These are phyloP conservation scores for Diploptera punctata DNA, from an alignment of 2,888 invertebrate genomes.

Conservation along the genomic window DNA sequence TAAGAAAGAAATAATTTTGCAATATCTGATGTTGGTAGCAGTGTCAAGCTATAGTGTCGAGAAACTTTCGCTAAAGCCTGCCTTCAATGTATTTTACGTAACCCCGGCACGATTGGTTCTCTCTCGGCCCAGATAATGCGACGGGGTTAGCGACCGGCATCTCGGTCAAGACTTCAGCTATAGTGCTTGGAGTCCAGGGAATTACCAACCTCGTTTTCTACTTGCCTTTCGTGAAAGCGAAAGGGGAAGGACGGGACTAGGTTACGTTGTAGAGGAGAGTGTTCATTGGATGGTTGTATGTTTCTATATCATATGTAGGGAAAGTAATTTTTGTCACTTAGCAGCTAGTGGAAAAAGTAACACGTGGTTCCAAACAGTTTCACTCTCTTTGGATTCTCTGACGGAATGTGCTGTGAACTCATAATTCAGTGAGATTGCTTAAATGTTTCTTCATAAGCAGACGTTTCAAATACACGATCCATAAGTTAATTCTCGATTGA, in stretches of 20 bases:
- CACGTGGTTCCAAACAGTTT: too few relatives aligned
- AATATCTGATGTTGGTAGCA: background rate
- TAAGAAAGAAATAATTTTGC: background rate
- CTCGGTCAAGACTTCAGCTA: constrained; percentile 33
- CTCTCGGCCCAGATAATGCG: constrained; percentile 35
- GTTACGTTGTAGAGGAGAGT: too few relatives aligned
- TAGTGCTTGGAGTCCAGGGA: constrained; percentile 17
- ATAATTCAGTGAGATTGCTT: too few relatives aligned
- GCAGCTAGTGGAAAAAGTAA: background rate
- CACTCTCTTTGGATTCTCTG: too few relatives aligned
- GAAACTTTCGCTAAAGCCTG: constrained; percentile 17
- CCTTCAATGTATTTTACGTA: constrained; percentile 16
- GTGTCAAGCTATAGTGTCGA: too few relatives aligned
- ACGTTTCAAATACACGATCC: too few relatives aligned
- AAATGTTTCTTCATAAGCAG: too few relatives aligned
- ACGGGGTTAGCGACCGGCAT: constrained; percentile 49
- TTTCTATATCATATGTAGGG: too few relatives aligned
- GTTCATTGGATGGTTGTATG: too few relatives aligned
- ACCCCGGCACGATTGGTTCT: background rate
- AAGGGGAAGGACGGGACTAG: background rate
- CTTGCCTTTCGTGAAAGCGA: background rate
- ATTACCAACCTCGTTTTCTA: constrained; percentile 2
- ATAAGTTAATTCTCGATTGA: too few relatives aligned
- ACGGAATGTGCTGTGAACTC: too few relatives aligned
- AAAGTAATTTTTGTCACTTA: too few relatives aligned